phyloP scores from a whole-genome alignment of 2,797 vertebrate species.

The Arnoldichthys spilopterus region DNA sequence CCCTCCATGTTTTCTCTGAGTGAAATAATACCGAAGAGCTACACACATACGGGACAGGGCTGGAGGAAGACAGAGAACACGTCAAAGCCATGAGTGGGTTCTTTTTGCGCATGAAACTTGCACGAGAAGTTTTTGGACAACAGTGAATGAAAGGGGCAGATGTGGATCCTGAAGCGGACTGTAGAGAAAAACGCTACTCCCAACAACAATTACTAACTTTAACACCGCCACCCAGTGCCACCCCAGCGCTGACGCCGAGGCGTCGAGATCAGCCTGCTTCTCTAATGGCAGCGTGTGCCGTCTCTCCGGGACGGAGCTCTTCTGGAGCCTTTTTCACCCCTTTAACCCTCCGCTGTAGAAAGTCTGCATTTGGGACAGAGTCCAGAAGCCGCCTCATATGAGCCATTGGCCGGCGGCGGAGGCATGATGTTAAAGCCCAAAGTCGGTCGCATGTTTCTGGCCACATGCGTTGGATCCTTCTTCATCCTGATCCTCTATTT shows the following conservation, averaged over 20 bases:
- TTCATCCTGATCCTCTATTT: slow-evolving; percentile 85
- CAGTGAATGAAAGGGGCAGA: not conserved
- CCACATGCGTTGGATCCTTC: slow-evolving; percentile 83
- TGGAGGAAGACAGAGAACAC: not conserved
- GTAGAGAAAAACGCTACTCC: not conserved
- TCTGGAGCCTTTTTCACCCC: slow-evolving; percentile 11
- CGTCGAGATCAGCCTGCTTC: not conserved
- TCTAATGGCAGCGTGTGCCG: not conserved
- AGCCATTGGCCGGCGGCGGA: slow-evolving; percentile 60
- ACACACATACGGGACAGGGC: not conserved
- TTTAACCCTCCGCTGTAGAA: not conserved
- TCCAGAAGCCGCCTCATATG: slow-evolving; percentile 58
- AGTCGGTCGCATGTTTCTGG: slow-evolving; percentile 81
- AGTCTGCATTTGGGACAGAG: slow-evolving; percentile 29
- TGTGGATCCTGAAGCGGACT: not conserved
- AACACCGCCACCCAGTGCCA: not conserved
- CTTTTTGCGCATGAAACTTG: not conserved
- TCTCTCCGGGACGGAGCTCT: slow-evolving; percentile 1
- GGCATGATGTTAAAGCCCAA: slow-evolving; percentile 81
- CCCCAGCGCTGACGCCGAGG: not conserved
- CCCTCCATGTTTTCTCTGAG: slow-evolving; percentile 65
- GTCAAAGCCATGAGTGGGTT: not conserved
- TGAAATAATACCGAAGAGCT: not conserved
- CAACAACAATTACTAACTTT: not conserved
- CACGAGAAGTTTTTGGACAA: not conserved